Evolutionary conservation across 2,888 invertebrate genomes (phyloP), one percentile per base, ranked within the genome.

Genomic region (Crocallis elinguaria): DNA sequence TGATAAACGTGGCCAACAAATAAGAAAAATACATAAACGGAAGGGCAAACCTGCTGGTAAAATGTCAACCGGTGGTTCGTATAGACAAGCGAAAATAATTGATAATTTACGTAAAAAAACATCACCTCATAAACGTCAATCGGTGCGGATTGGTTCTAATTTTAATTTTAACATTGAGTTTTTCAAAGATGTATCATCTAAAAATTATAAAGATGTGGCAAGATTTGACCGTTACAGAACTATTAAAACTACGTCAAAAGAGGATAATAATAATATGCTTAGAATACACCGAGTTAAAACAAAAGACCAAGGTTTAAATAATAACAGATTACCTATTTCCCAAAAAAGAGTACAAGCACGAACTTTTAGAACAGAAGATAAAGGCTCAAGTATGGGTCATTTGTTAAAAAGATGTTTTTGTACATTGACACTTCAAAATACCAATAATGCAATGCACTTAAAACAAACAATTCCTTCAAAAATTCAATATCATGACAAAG

Each of bases 101-200:
- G 25, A 9, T 7, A 7, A 8, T 25, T 25, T 25, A 25, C 25
- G n/a, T 16, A 49, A 49, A 38, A 13, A 49, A 27, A 49, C 57
- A 8, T 45, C 49, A 7, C 49, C 49, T 11, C 42, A 41, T 21
- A 58, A 66, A 37, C 42, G 33, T 39, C 60, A 61, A 53, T 61
- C 63, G 37, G 39, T 71, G 14, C 62, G 39, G 56, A 51, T 71
- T 49, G 72, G 72, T 19, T 73, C 73, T 17, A 69, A 67, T 35
- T 37, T 71, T 13, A 69, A 62, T 55, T 66, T 71, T 37, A 65
- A 66, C 49, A 60, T 72, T 50, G 71, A 71, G 44, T 69, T 71
- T 59, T 67, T 58, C 46, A 72, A 70, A 60, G 7, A 25, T 4
- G 9, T n/a, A n/a, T n/a, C 25, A 25, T 9, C 3, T n/a, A 8